Evolutionary conservation across 2,113 vertebrate genomes (phyloP), one percentile per base, ranked within the genome.

Genomic region (Recurvirostra avosetta): DNA sequence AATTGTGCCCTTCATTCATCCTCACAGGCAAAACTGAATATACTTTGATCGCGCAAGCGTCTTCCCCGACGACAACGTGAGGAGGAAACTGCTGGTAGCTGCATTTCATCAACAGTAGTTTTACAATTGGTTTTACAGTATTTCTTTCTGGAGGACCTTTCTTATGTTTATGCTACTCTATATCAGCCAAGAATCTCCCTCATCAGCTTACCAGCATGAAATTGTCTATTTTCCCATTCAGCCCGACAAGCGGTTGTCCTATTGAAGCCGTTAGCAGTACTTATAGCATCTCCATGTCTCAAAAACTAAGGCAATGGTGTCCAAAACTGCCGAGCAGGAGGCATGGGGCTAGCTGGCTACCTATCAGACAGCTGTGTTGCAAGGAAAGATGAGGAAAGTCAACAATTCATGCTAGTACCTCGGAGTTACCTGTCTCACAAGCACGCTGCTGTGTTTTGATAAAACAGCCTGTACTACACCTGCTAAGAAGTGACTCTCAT

Each of bases 171-270:
- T 8, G 13, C 20, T 32, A 5, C 32, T 32, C 21, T 73, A 4
- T 55, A 20, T 5, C 62, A 30, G 26, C 22, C 43, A 40, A 53
- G 22, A 38, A 58, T 20, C 61, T 55, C 50, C 62, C 50, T 12
- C 0, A 0, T 11, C 40, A 61, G 16, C 11, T 15, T 16, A 34
- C 2, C 50, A 47, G 30, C 68, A 11, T 0, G 1, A 53, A 59
- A 11, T 5, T 17, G 2, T 32, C 43, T n/a, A 6, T 63, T 70
- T 47, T 45, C 68, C n/a, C 36, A 11, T 30, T 52, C 38, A 53
- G 36, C 47, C 41, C 1, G 0, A 40, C 0, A 2, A 58, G 20
- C 0, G 9, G 43, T 12, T n/a, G 56, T 19, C n/a, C 62, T 53
- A 4, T 3, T 3, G 3, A 53, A 62, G 53, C 61, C 1, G 0